Evolutionary conservation across 2,113 vertebrate species (phyloP).

Genomic region (Mionectes macconnelli): DNA sequence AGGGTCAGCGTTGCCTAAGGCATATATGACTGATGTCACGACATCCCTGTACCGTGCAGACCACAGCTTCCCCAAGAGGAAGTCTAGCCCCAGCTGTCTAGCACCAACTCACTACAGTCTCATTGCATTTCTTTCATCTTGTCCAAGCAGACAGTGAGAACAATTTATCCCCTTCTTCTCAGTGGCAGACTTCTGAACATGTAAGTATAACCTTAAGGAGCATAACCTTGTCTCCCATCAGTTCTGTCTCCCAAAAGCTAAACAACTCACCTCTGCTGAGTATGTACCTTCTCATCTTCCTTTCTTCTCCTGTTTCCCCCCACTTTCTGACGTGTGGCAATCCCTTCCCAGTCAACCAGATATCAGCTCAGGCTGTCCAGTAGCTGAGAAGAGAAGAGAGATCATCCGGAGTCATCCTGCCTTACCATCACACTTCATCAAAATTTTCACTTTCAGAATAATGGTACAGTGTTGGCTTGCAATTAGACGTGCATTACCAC

Average conservation of each 20-base stretch:
- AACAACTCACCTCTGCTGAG: background rate
- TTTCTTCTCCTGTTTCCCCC: background rate
- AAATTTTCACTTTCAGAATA: background rate
- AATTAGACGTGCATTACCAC: background rate
- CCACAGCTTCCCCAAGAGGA: background rate
- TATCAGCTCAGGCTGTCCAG: background rate
- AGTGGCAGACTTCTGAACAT: background rate
- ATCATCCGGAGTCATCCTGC: background rate
- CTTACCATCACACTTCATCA: background rate
- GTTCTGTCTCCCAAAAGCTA: background rate
- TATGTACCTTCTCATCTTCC: background rate
- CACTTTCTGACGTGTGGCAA: background rate
- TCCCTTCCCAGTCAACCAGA: background rate
- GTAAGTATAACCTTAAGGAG: background rate
- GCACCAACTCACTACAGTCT: background rate
- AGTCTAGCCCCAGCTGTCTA: background rate
- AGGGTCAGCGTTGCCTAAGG: background rate
- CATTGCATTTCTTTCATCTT: background rate
- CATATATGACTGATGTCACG: background rate
- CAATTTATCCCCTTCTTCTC: background rate
- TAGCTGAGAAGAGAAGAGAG: background rate
- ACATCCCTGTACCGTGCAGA: background rate
- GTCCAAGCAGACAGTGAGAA: background rate
- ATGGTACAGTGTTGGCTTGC: background rate
- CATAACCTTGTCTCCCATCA: background rate